Evolutionary conservation across 2,797 vertebrate species (phyloP), one percentile per base, ranked within the genome.

Genomic region (Anniella stebbinsi): DNA sequence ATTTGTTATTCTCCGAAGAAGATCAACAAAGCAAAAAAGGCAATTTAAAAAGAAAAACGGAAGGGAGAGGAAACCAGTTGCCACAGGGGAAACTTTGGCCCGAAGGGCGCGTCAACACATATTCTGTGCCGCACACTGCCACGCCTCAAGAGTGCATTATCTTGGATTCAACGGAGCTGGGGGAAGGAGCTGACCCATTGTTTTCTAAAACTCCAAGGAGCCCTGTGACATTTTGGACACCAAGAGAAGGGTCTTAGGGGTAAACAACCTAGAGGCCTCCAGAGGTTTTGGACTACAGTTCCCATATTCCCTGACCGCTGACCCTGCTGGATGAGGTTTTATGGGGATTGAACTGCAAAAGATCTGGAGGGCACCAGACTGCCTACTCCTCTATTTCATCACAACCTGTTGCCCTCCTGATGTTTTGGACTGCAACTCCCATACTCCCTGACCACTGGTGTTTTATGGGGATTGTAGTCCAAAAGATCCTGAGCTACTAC

Each of bases 1-100:
- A 84, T 89, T 84, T 77, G 89, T 23, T 77, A 69, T 69, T 87
- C 45, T 75, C 69, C 38, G 41, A 51, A 63, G 54, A 80, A 36
- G 18, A 25, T 23, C 51, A 51, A 38, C 69, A 41, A 75, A 75
- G 57, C 57, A 87, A 67, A 25, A 45, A 45, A 51, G 48, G 85
- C 33, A 75, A 36, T 21, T 30, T 54, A 3, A 18, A 45, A 76
- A 77, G 18, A 67, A 80, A 80, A 36, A 25, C 30, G 30, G 38
- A 63, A 82, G 33, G 7, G n/a, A 12, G n/a, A 48, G 12, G 21
- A 21, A 41, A 1, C 9, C 15, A 25, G 8, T 45, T 33, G 66
- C 66, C 15, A 28, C n/a, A 81, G 77, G 75, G 67, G 21, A 12
- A 54, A 9, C 28, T 21, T 23, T 78, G 17, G 28, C 48, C 72